Conservation (phyloP, 2,888 invertebrate species). For the Carpatolechia fugitivella region DNA sequence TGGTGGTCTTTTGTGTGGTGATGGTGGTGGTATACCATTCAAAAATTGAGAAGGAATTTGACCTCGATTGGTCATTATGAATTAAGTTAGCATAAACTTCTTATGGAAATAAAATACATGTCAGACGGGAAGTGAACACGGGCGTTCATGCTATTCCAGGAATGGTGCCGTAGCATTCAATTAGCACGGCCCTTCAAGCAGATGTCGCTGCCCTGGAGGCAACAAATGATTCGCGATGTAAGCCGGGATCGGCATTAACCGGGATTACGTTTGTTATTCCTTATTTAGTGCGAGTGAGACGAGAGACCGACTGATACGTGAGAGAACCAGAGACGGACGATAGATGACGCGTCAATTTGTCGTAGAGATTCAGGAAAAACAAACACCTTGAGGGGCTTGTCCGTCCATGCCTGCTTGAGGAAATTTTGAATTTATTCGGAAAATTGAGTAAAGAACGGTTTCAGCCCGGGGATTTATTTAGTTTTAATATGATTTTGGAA, state of each 20-base stretch:
- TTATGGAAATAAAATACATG: too few relatives aligned
- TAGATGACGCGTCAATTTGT: constrained; percentile 53
- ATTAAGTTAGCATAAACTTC: too few relatives aligned
- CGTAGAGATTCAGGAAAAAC: constrained; percentile 45
- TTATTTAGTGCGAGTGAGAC: constrained; percentile 44
- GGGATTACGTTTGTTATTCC: constrained; percentile 49
- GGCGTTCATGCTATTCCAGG: background rate
- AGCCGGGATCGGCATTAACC: constrained; percentile 39
- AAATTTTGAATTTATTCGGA: background rate
- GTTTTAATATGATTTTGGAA: background rate
- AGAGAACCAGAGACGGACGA: constrained; percentile 33
- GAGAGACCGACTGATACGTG: constrained; percentile 1
- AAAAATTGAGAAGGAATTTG: too few relatives aligned
- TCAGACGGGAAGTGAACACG: too few relatives aligned
- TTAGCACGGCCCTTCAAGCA: constrained; percentile 12
- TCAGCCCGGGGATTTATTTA: too few relatives aligned
- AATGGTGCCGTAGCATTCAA: constrained; percentile 6
- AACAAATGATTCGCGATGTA: constrained; percentile 29
- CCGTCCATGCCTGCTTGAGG: constrained; percentile 22
- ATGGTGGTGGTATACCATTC: too few relatives aligned
- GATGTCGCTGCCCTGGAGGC: constrained; percentile 13
- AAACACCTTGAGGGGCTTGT: constrained; percentile 40
- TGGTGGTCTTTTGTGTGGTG: too few relatives aligned
- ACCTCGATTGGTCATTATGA: too few relatives aligned
- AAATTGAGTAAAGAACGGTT: background rate